Evolutionary conservation across 2,113 vertebrate species (phyloP).

Genomic region (Vulpes vulpes): DNA sequence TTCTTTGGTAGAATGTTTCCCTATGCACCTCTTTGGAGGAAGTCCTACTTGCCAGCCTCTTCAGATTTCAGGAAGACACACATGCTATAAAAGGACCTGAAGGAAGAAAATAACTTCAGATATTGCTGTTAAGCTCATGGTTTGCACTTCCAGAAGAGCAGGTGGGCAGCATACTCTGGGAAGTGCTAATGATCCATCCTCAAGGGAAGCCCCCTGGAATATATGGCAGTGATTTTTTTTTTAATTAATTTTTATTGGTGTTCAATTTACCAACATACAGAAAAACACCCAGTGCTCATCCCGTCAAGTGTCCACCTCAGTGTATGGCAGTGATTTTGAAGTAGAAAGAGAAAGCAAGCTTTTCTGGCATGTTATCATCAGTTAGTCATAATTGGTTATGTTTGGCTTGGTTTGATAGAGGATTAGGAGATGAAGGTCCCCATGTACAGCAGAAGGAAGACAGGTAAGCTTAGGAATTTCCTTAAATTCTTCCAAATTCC

Average conservation of each 20-base stretch:
- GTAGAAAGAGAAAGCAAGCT: not conserved
- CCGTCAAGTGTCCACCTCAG: too few species aligned
- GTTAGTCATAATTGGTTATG: not conserved
- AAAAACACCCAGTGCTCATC: too few species aligned
- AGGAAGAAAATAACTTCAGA: not conserved
- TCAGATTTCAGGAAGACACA: constrained; percentile 1
- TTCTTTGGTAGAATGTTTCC: not conserved
- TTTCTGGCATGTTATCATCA: not conserved
- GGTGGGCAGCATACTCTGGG: not conserved
- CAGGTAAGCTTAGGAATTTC: not conserved
- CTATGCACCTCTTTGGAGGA: not conserved
- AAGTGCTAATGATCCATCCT: not conserved
- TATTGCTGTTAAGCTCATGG: not conserved
- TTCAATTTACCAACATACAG: too few species aligned
- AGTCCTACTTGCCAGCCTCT: not conserved
- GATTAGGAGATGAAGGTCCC: not conserved
- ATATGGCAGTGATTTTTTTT: not conserved
- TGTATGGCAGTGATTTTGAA: not conserved
- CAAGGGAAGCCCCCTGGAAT: constrained; percentile 50
- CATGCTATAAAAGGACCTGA: not conserved
- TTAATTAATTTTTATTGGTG: too few species aligned
- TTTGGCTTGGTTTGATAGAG: not conserved
- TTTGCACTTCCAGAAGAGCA: not conserved
- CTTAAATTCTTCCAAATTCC: not conserved
- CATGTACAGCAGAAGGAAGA: not conserved